A percentile compares a stretch with the other conserved stretches of the same genome.
Evolutionary conservation across 2,113 vertebrate genomes (phyloP).

Genomic region (Astatotilapia flaviijosephi): DNA sequence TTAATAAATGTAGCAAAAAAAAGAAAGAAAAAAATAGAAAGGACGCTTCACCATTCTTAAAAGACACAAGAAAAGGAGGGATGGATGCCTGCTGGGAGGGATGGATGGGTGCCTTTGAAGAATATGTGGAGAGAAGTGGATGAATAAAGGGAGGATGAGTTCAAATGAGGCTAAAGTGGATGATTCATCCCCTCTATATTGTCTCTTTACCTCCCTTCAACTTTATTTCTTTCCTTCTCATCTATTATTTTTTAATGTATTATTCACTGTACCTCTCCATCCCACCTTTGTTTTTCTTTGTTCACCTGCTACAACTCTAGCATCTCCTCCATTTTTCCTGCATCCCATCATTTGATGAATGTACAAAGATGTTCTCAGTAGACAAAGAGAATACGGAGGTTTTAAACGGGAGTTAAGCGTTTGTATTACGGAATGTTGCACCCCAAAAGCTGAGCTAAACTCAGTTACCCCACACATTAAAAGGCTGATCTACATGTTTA

Average conservation of each 20-base stretch:
- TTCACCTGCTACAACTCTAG: not conserved
- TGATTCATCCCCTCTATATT: not conserved
- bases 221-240: not conserved
- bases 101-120: slow-evolving; percentile 20
- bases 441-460: not conserved
- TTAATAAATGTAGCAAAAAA: slow-evolving; percentile 50
- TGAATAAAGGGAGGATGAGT: not conserved
- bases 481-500: not conserved
- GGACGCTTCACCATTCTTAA: not conserved
- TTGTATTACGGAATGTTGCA: not conserved
- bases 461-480: not conserved
- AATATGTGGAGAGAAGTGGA: not conserved
- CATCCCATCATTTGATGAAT: not conserved
- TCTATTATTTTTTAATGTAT: not conserved
- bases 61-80: not conserved
- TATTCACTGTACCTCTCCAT: not conserved
- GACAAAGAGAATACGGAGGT: not conserved
- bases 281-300: not conserved
- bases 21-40: not conserved
- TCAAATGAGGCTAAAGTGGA: not conserved
- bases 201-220: not conserved
- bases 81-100: not conserved
- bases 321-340: not conserved
- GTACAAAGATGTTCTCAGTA: not conserved
- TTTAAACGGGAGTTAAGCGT: not conserved